Evolutionary conservation across 2,113 vertebrate genomes (phyloP).

Genomic region (Sialia sialis): DNA sequence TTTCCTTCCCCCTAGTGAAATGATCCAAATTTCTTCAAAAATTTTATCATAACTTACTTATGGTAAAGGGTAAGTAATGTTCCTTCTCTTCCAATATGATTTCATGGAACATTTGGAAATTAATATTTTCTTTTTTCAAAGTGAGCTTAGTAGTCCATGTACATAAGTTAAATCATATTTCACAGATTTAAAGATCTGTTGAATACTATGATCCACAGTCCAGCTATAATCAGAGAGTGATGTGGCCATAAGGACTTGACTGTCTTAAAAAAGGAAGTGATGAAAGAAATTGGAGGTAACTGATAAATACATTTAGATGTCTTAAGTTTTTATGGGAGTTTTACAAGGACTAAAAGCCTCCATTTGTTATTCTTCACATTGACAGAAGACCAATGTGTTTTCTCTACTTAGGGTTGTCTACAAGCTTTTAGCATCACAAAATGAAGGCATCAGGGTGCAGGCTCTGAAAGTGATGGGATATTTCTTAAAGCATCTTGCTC

Average conservation of each 20-base stretch:
- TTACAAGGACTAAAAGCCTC: neutral
- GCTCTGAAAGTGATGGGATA: constrained; percentile 95
- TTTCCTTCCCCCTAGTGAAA: neutral
- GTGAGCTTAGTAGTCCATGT: neutral
- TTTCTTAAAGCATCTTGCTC: constrained; percentile 89
- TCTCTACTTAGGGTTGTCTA: constrained; percentile 84
- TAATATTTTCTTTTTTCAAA: neutral
- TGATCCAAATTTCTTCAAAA: neutral
- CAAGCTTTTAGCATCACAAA: constrained; percentile 94
- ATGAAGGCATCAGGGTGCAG: constrained; percentile 93
- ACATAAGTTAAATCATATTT: neutral
- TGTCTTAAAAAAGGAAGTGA: neutral
- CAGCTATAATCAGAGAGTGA: neutral
- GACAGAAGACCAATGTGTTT: neutral
- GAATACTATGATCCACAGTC: neutral
- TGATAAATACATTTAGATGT: neutral
- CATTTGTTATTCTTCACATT: neutral
- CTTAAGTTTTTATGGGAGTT: neutral
- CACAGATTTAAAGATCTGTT: neutral
- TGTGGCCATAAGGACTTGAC: neutral
- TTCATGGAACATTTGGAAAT: neutral
- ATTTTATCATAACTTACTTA: neutral
- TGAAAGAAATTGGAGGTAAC: neutral
- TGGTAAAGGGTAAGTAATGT: neutral
- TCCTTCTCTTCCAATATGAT: neutral